Conservation (phyloP, 2,888 invertebrate genomes). For the Calliopum simillimum region DNA sequence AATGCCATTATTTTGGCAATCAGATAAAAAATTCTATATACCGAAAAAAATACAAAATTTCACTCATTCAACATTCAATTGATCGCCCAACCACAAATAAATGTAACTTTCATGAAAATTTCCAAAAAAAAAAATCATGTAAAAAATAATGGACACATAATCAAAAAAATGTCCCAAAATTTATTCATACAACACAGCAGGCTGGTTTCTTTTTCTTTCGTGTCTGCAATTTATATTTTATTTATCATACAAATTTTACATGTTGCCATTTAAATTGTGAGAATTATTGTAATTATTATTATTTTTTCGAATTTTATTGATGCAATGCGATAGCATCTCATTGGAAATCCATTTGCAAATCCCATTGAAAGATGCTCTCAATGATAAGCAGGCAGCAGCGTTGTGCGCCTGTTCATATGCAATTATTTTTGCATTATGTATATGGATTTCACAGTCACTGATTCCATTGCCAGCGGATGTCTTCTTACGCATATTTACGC, state of each 20-base stretch:
- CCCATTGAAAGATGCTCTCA: conserved; percentile 11
- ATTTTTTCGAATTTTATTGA: neutral
- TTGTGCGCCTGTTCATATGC: conserved; percentile 19
- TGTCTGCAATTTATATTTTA: neutral
- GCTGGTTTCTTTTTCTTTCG: neutral
- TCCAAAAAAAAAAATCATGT: neutral
- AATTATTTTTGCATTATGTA: conserved; percentile 5
- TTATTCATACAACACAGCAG: conserved; percentile 7
- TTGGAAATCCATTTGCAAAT: neutral
- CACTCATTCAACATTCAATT: neutral
- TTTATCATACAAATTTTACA: neutral
- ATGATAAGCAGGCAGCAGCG: conserved; percentile 26
- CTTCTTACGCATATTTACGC: conserved; percentile 31
- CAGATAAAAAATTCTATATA: conserved; percentile 28
- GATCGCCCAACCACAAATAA: neutral
- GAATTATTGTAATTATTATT: conserved; percentile 31
- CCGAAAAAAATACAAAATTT: conserved; percentile 17
- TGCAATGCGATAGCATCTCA: neutral
- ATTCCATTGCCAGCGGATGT: neutral
- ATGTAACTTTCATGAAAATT: neutral
- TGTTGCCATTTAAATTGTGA: conserved; percentile 13
- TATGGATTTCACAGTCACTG: neutral
- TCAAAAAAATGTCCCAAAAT: neutral
- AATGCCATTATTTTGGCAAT: conserved; percentile 26
- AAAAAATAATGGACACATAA: neutral